Evolutionary conservation across 1,140 invertebrate species (phyloP), one percentile per base, ranked within the genome.

Genomic region (Danaus plexippus): DNA sequence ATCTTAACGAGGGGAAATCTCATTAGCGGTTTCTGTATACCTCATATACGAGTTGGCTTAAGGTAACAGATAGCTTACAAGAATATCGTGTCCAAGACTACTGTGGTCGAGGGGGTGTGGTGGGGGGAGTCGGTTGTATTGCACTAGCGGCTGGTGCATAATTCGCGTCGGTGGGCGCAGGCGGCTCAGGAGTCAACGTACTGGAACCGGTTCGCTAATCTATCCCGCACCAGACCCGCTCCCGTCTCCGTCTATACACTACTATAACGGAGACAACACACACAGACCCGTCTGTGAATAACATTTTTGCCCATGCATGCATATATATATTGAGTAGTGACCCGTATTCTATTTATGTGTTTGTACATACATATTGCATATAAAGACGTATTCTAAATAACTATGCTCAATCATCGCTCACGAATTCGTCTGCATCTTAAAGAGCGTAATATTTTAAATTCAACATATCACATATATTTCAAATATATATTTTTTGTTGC

Each of bases 151-250:
- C 66, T 71, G 69, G 69, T 75, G 71, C 73, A 73, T 70, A 77
- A 76, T 81, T 75, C 71, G 77, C 73, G 73, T 72, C 59, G 57
- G 71, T 71, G 72, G 69, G 74, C 72, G 74, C 74, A 76, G 67
- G 71, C 74, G 68, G 65, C 68, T 63, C 70, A 70, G 75, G 79
- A 86, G 83, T 85, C 83, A 84, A 86, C 66, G 83, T 71, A 77
- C 80, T 57, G 69, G 69, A 77, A 86, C 82, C 82, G 82, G 83
- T 86, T 83, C 75, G 64, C 74, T 86, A 83, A 85, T 85, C 80
- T 80, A 75, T 83, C 80, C 80, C 64, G 75, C 73, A 72, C 69
- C 69, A 71, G 60, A 69, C 64, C 62, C 69, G 69, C 77, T 81
- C 75, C 80, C 76, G 81, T 79, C 80, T 68, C 73, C 74, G 67